Conservation (phyloP, 2,888 invertebrate species). For the Byasa hedistus region DNA sequence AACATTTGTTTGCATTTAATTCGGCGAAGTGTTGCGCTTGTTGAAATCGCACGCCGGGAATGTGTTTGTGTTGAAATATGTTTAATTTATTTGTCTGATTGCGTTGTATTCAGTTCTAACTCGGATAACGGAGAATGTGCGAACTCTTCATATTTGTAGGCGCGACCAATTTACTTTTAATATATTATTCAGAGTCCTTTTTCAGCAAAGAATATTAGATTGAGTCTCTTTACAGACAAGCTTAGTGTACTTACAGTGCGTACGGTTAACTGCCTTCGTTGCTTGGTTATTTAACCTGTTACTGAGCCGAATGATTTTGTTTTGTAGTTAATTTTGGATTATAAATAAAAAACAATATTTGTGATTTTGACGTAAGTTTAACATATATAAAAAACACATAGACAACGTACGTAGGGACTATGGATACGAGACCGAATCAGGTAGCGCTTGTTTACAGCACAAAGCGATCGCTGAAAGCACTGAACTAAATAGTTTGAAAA, state of each 20-base stretch:
- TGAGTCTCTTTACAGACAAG: no score
- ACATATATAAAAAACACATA: background rate
- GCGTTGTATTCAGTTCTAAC: constrained; percentile 1
- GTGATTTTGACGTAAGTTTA: background rate
- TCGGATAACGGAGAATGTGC: constrained; percentile 8
- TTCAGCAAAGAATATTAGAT: no score
- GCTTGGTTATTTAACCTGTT: no score
- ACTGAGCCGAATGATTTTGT: no score
- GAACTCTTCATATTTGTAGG: constrained; percentile 4
- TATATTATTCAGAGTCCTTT: no score
- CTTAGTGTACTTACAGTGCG: no score
- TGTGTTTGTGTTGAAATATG: constrained; percentile 10
- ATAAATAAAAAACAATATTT: no score
- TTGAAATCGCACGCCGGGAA: background rate
- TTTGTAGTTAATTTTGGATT: no score
- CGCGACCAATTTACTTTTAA: no score
- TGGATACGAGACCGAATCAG: constrained; percentile 8
- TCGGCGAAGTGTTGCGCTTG: no score
- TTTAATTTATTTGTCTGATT: constrained; percentile 20
- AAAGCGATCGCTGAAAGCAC: constrained; percentile 2
- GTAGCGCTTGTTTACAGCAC: constrained; percentile 14
- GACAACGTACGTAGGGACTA: background rate
- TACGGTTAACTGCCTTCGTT: no score
- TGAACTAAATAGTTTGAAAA: constrained; percentile 4
- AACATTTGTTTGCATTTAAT: no score